Evolutionary conservation across 2,797 vertebrate genomes (phyloP), one percentile per base, ranked within the genome.

Genomic region (Yasuhikotakia modesta): DNA sequence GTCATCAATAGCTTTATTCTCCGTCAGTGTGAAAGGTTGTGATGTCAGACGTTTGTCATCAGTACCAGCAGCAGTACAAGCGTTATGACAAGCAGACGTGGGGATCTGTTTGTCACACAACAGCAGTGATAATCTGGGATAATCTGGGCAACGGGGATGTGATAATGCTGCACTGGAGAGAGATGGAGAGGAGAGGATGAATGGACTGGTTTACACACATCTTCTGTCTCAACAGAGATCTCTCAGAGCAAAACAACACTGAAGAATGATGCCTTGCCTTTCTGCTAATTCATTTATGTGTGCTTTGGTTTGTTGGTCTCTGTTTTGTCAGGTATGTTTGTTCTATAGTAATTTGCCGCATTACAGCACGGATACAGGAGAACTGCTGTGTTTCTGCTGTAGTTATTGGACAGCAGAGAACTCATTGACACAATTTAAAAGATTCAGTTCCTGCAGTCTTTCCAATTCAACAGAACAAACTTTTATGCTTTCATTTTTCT

Each of bases 91-190:
- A 79, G 80, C 80, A 79, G 80, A 83, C 66, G 70, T 84, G 86
- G 83, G 82, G 81, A 70, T 76, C 65, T 85, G 82, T 88, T 84
- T 84, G 83, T 87, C 83, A 82, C 78, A 83, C 76, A 84, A 64
- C 72, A 75, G 22, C 14, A 39, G 72, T 82, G 82, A 85, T 85
- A 86, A 86, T 84, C 85, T 82, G n/a, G n/a, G n/a, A n/a, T n/a
- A n/a, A n/a, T n/a, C n/a, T n/a, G 27, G 84, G 86, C 82, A 87
- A 90, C 89, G 78, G 82, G 85, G 79, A 86, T 83, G 87, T 88
- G 87, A 85, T 88, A 87, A 89, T 88, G 83, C 82, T 85, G 81
- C 80, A 79, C 81, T 84, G 35, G 39, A 48, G 66, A 61, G 57
- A 73, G 60, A 39, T 27, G 22, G 55, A 68, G 78, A 82, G 77